These are phyloP conservation scores for Aleiodes testaceus DNA, from an alignment of 2,888 invertebrate genomes.

Conservation along the genomic window DNA sequence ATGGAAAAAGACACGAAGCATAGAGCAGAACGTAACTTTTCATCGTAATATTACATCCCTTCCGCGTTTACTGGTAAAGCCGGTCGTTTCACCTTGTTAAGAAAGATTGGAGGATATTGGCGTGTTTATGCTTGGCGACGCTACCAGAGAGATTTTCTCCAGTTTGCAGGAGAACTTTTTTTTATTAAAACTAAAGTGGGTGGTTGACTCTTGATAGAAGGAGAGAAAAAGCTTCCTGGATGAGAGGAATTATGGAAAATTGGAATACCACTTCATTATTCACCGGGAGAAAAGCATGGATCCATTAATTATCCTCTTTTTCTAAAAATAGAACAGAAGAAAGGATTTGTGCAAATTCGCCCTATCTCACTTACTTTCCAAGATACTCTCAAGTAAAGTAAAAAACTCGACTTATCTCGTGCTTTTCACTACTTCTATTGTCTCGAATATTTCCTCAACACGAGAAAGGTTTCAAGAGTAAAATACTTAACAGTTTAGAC, in stretches of 20 bases:
- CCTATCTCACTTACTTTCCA: too few relatives aligned
- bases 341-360: too few relatives aligned
- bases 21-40: slow-evolving; percentile 47
- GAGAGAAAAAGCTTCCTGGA: neutral
- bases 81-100: slow-evolving; percentile 60
- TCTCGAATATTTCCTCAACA: too few relatives aligned
- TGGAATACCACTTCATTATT: slow-evolving; percentile 18
- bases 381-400: too few relatives aligned
- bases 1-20: slow-evolving; percentile 23
- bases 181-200: neutral
- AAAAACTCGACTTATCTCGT: too few relatives aligned
- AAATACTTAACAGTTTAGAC: too few relatives aligned
- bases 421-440: too few relatives aligned
- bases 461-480: too few relatives aligned
- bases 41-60: slow-evolving; percentile 48
- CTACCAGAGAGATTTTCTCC: slow-evolving; percentile 18
- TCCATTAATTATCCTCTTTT: too few relatives aligned
- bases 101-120: slow-evolving; percentile 60
- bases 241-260: slow-evolving; percentile 12
- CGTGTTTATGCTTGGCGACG: slow-evolving; percentile 53
- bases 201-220: slow-evolving; percentile 5
- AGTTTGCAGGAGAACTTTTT: neutral
- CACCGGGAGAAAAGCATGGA: neutral
- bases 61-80: slow-evolving; percentile 19
- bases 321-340: too few relatives aligned